These are phyloP conservation scores for Margarornis squamiger DNA, from an alignment of 2,797 vertebrate species.

Conservation along the genomic window DNA sequence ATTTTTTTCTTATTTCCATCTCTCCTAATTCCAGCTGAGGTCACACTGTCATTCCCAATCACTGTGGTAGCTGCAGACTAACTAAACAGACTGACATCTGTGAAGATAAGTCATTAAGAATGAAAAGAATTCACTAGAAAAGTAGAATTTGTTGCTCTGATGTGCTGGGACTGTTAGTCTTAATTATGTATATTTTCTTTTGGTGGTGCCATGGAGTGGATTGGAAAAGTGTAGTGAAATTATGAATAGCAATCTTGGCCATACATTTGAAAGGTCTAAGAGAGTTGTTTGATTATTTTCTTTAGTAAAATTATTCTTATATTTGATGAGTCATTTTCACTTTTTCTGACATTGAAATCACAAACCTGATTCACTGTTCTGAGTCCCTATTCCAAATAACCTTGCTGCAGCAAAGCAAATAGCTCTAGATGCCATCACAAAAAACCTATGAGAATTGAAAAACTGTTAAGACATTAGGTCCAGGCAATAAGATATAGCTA, in stretches of 20 bases:
- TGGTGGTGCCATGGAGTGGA: not conserved
- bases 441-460: not conserved
- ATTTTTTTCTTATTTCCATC: not conserved
- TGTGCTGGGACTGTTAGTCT: not conserved
- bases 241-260: not conserved
- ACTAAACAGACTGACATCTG: not conserved
- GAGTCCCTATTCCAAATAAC: not conserved
- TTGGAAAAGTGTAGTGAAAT: not conserved
- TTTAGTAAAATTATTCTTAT: not conserved
- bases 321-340: not conserved
- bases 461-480: not conserved
- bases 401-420: not conserved
- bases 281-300: not conserved
- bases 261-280: not conserved
- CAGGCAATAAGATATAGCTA: not conserved
- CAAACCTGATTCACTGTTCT: not conserved
- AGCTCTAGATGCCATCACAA: not conserved
- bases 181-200: not conserved
- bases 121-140: not conserved
- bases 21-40: not conserved
- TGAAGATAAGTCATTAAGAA: not conserved
- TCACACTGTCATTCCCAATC: not conserved
- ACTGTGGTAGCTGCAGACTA: not conserved
- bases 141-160: not conserved
- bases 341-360: not conserved